These are phyloP conservation scores for Myotis davidii DNA, from an alignment of 2,113 vertebrate genomes.

Conservation along the genomic window DNA sequence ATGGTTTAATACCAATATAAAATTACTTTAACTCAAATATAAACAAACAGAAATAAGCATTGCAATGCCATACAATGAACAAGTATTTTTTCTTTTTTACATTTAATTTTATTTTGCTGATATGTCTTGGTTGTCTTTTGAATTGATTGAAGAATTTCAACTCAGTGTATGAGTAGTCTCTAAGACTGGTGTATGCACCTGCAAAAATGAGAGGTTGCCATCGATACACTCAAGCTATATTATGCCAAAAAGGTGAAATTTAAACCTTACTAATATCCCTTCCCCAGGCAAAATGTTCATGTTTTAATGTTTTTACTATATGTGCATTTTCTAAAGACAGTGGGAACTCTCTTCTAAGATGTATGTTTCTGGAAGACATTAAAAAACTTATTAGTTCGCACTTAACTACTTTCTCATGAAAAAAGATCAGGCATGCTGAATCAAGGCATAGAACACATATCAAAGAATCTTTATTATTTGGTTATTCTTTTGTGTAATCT, in stretches of 20 bases:
- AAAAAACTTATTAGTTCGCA: background rate
- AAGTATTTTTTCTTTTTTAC: background rate
- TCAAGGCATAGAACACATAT: background rate
- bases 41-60: background rate
- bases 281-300: background rate
- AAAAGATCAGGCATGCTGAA: background rate
- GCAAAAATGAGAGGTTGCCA: background rate
- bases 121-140: background rate
- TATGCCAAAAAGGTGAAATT: background rate
- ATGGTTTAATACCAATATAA: background rate
- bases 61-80: background rate
- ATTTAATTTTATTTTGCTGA: background rate
- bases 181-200: background rate
- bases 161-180: background rate
- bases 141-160: background rate
- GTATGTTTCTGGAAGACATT: background rate
- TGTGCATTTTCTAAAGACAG: background rate
- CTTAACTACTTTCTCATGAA: background rate
- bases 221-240: background rate
- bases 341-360: background rate
- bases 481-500: background rate
- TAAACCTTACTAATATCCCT: background rate
- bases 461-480: background rate
- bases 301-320: background rate
- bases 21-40: background rate